Evolutionary conservation across 2,888 invertebrate species (phyloP).

Genomic region (Drosophila conformis): DNA sequence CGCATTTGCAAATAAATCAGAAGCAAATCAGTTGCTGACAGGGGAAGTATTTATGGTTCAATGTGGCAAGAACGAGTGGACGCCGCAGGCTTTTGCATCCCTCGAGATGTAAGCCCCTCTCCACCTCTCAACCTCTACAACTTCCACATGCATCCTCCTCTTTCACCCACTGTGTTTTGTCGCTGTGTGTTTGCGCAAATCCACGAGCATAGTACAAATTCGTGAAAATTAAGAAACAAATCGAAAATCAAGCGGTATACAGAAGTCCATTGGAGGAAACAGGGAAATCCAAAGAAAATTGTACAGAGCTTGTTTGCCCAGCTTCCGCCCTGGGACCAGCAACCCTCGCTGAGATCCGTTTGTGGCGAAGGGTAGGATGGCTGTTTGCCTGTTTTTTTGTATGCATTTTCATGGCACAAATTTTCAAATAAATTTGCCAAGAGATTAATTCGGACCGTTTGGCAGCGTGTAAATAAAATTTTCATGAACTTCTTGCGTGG

Average conservation of each 20-base stretch:
- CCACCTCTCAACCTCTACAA: not conserved
- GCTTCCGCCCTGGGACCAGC: conserved; percentile 22
- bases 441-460: conserved; percentile 80
- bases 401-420: conserved; percentile 80
- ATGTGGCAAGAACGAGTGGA: conserved; percentile 38
- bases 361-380: conserved; percentile 25
- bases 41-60: conserved; percentile 80
- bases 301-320: conserved; percentile 72
- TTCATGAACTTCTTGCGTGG: conserved; percentile 74
- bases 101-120: conserved; percentile 34
- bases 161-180: conserved; percentile 4
- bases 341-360: conserved; percentile 14
- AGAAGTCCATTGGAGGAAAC: conserved; percentile 4
- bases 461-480: conserved; percentile 80
- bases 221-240: conserved; percentile 80
- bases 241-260: conserved; percentile 76
- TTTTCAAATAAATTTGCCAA: conserved; percentile 79
- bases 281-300: conserved; percentile 54
- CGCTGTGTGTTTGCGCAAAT: conserved; percentile 52
- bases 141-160: not conserved
- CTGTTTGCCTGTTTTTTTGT: conserved; percentile 41
- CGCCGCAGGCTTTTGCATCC: conserved; percentile 45
- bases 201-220: conserved; percentile 74
- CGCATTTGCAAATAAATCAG: conserved; percentile 82
- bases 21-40: conserved; percentile 80